A percentile compares a stretch with the other conserved stretches of the same genome.
These are phyloP conservation scores for Stomorhina lunata DNA, from an alignment of 2,888 invertebrate genomes.

Conservation along the genomic window DNA sequence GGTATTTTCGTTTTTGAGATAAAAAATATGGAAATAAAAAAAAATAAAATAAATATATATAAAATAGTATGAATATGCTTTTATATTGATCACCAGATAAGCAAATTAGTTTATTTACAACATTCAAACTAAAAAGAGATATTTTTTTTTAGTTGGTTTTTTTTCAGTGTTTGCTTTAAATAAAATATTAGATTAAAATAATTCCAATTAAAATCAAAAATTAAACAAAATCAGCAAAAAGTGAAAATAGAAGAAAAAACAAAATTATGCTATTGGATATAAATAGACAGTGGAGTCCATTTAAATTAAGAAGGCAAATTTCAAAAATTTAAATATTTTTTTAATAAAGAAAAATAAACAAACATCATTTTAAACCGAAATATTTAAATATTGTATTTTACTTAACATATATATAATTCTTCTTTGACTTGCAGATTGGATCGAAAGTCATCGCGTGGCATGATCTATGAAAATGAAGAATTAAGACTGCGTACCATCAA, in stretches of 20 bases:
- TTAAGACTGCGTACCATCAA: constrained; percentile 92
- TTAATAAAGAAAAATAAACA: background rate
- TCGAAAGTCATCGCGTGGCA: constrained; percentile 93
- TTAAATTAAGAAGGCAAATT: constrained; percentile 55
- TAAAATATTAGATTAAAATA: background rate
- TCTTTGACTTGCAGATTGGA: constrained; percentile 84
- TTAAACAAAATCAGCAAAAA: background rate
- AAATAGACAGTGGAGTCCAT: constrained; percentile 12
- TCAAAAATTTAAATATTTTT: background rate
- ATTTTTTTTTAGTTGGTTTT: constrained; percentile 10
- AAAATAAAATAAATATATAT: constrained; percentile 21
- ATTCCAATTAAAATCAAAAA: background rate
- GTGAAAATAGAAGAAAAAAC: background rate
- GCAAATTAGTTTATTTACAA: constrained; percentile 64
- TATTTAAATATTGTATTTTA: too few species aligned
- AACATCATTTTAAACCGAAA: background rate
- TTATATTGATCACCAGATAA: constrained; percentile 43
- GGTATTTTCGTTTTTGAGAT: constrained; percentile 1
- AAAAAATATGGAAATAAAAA: background rate
- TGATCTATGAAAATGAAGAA: constrained; percentile 97
- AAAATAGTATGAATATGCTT: too few species aligned
- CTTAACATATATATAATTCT: background rate
- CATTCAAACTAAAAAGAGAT: constrained; percentile 52
- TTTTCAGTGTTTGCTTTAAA: background rate
- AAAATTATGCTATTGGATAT: constrained; percentile 26